A percentile compares a stretch with the other conserved stretches of the same genome.
phyloP scores from a whole-genome alignment of 1,140 invertebrate species.

The Aphelinus certus region DNA sequence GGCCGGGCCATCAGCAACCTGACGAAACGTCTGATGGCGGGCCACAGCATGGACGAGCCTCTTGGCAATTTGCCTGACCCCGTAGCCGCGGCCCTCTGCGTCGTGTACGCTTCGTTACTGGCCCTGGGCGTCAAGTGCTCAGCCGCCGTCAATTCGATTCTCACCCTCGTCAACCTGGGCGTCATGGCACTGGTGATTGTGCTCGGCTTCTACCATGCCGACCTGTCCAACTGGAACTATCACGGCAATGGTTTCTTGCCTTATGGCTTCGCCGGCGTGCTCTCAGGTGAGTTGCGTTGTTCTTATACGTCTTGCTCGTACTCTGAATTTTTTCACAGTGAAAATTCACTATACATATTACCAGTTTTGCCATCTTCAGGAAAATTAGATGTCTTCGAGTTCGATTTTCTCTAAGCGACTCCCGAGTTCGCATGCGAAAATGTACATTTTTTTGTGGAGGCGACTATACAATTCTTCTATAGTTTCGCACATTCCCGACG shows the following conservation, averaged over 20 bases:
- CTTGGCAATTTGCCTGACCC: conserved; percentile 83
- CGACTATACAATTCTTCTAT: too few species aligned
- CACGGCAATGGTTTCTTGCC: conserved; percentile 82
- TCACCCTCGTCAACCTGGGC: conserved; percentile 80
- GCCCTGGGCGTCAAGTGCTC: conserved; percentile 89
- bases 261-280: conserved; percentile 79
- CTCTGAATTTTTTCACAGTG: too few species aligned
- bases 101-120: conserved; percentile 76
- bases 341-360: too few species aligned
- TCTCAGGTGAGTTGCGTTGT: conserved; percentile 61
- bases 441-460: too few species aligned
- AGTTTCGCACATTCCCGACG: too few species aligned
- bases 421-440: too few species aligned
- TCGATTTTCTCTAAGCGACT: too few species aligned
- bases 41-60: conserved; percentile 72
- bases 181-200: conserved; percentile 81
- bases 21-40: conserved; percentile 76
- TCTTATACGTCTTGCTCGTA: too few species aligned
- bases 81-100: conserved; percentile 79
- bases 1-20: conserved; percentile 83
- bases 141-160: conserved; percentile 81
- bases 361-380: too few species aligned
- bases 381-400: too few species aligned
- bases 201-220: conserved; percentile 82
- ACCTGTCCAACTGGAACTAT: conserved; percentile 82